A percentile compares a stretch with the other conserved stretches of the same genome.
These are phyloP conservation scores for Papilio demoleus DNA, from an alignment of 2,888 invertebrate genomes.

Conservation along the genomic window DNA sequence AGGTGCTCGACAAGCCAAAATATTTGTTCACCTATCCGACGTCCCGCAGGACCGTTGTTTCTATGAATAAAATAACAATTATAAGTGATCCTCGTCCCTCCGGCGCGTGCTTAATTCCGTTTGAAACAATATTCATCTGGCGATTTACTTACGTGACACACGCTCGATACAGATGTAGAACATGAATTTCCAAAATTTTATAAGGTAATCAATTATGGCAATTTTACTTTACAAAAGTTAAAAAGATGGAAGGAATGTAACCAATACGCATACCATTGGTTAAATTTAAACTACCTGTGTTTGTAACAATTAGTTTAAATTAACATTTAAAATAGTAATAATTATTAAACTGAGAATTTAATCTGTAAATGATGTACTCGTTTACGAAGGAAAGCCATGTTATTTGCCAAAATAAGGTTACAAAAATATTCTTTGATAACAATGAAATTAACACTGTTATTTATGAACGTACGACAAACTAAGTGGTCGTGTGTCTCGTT, in stretches of 20 bases:
- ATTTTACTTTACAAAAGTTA: neutral
- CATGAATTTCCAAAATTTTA: neutral
- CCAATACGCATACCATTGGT: too few relatives aligned
- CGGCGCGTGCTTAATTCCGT: slow-evolving; percentile 80
- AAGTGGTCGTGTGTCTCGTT: slow-evolving; percentile 47
- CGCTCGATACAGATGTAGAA: slow-evolving; percentile 37
- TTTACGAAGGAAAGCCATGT: too few relatives aligned
- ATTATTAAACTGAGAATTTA: too few relatives aligned
- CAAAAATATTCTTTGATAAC: too few relatives aligned
- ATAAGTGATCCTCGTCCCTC: slow-evolving; percentile 79
- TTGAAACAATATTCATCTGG: slow-evolving; percentile 83
- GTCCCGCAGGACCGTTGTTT: slow-evolving; percentile 78
- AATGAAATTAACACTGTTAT: too few relatives aligned
- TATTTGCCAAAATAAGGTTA: too few relatives aligned
- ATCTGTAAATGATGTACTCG: too few relatives aligned
- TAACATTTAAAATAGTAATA: too few relatives aligned
- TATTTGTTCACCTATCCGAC: slow-evolving; percentile 78
- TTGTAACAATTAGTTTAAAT: too few relatives aligned
- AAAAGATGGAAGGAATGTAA: too few relatives aligned
- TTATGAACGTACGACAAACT: neutral
- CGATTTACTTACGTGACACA: slow-evolving; percentile 67
- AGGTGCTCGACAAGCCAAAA: slow-evolving; percentile 76
- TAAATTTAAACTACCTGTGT: too few relatives aligned
- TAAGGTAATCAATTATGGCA: neutral
- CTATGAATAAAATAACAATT: slow-evolving; percentile 85